Base-by-base conservation (phyloP, 2,797 vertebrate species). In the Anabacerthia variegaticeps region DNA sequence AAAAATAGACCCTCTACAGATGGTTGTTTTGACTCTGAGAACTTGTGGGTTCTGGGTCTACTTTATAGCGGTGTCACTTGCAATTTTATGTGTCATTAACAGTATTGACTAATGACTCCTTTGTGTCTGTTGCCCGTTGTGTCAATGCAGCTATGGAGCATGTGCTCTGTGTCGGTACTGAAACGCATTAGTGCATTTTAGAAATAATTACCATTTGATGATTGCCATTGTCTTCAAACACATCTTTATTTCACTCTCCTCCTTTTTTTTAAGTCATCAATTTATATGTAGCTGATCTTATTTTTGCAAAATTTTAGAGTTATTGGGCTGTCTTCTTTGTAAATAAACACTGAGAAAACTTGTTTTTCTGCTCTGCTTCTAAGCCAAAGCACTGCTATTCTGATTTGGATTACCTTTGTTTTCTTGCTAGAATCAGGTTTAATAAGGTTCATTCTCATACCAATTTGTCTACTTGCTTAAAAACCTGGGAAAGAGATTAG, bases 111-210 rank as follows among this genome's bases (percentile, higher is more conserved):
- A 94, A 96, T 95, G 89, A 97, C 95, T 97, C 92, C 93, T 97
- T 98, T 98, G 97, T 98, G 96, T 94, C 88, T 92, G 81, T 95
- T 94, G 94, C 76, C 88, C 89, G 69, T 96, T 97, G 95, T 97
- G 91, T 96, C 94, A 91, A 19, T 88, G 83, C 69, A 91, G 83
- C 84, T 86, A 61, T 75, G 71, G 93, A 97, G 82, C 95, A 92
- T 96, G 94, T 95, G 86, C 74, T 12, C 49, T 68, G 5, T 86
- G 92, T 90, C 85, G 76, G 71, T 55, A 59, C 69, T 85, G 77
- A 95, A 94, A 71, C 1, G 6, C 59, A 24, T 89, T 88, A 65
- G 59, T 65, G 46, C 55, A 6, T 90, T 69, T 96, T 78, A 89
- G 75, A 69, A 78, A 54, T 66, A 54, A 34, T 56, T 72, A 43